phyloP scores from a whole-genome alignment of 1,140 invertebrate species.

The Atta colombica region DNA sequence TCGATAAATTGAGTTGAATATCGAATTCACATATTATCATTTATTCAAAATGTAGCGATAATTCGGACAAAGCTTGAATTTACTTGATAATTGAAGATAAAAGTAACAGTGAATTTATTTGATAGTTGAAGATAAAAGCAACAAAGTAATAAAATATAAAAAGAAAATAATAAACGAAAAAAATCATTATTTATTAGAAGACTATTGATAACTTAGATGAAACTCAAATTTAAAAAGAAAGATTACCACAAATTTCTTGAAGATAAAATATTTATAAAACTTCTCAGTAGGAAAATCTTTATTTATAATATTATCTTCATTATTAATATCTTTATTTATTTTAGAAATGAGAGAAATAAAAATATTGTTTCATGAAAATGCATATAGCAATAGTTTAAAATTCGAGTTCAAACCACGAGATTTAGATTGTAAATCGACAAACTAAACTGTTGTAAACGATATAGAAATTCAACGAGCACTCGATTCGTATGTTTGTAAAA shows the following conservation, averaged over 20 bases:
- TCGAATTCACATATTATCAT: background rate
- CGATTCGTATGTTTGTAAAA: background rate
- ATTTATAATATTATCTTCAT: background rate
- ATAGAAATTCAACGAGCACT: slow-evolving; percentile 2
- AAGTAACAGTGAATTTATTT: background rate
- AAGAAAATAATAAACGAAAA: background rate
- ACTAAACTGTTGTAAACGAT: background rate
- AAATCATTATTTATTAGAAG: background rate
- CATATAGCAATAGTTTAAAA: background rate
- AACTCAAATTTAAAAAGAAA: background rate
- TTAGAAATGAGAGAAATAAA: background rate
- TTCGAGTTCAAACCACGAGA: background rate
- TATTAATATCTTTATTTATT: background rate
- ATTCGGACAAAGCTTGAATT: background rate
- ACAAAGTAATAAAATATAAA: background rate
- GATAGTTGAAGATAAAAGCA: background rate
- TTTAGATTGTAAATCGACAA: background rate
- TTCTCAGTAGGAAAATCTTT: background rate
- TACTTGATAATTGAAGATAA: background rate
- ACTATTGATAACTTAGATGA: background rate
- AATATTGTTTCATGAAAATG: background rate
- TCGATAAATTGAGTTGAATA: background rate
- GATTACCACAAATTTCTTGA: background rate
- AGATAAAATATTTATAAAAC: background rate
- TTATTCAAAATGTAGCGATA: background rate